These are phyloP conservation scores for Drosophila seguyi DNA, from an alignment of 1,140 invertebrate genomes.

Conservation along the genomic window DNA sequence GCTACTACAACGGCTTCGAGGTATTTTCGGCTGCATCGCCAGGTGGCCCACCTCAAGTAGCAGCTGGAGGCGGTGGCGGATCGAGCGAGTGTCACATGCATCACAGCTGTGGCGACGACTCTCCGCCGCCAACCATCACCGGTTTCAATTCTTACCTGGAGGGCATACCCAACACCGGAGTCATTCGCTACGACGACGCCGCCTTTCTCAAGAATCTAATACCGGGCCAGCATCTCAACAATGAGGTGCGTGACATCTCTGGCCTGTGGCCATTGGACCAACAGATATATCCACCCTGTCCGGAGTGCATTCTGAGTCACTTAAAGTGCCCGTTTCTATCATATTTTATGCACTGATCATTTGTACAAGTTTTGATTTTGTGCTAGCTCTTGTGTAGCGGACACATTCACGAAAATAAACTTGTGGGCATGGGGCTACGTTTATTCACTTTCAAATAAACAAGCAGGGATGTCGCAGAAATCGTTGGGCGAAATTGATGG, in stretches of 20 bases:
- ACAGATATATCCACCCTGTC: not conserved
- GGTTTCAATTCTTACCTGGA: constrained; percentile 84
- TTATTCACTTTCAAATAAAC: not conserved
- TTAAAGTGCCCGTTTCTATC: constrained; percentile 28
- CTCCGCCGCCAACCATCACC: constrained; percentile 82
- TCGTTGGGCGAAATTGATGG: too few relatives aligned
- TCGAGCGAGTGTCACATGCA: constrained; percentile 68
- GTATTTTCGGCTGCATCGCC: constrained; percentile 52
- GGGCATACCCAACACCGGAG: constrained; percentile 81
- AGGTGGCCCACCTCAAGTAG: constrained; percentile 7
- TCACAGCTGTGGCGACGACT: constrained; percentile 81
- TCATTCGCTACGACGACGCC: constrained; percentile 84
- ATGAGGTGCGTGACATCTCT: constrained; percentile 79
- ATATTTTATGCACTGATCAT: constrained; percentile 43
- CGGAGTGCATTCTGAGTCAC: not conserved
- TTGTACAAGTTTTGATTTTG: not conserved
- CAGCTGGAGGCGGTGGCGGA: constrained; percentile 26
- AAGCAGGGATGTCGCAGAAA: not conserved
- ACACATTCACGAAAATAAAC: constrained; percentile 11
- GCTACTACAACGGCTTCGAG: constrained; percentile 81
- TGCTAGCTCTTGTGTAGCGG: not conserved
- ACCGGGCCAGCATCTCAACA: constrained; percentile 87
- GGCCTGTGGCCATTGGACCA: not conserved
- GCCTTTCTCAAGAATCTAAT: constrained; percentile 86
- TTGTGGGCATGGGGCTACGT: not conserved